A percentile compares a stretch with the other conserved stretches of the same genome.
phyloP scores from a whole-genome alignment of 2,113 vertebrate genomes.

The Lepisosteus osseus region DNA sequence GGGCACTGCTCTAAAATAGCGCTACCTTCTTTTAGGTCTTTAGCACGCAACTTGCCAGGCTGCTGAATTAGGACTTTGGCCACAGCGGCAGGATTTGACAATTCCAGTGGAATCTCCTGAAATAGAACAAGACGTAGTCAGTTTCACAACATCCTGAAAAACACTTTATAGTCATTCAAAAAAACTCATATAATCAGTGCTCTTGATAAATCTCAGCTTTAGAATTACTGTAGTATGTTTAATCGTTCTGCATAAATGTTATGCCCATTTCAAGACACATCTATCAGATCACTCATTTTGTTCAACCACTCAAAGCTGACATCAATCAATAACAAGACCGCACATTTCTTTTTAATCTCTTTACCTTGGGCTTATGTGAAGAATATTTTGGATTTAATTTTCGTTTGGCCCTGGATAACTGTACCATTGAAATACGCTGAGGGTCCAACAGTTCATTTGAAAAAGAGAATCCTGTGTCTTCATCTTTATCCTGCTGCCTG shows the following conservation, averaged over 20 bases:
- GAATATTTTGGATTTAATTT: neutral
- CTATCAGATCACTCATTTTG: neutral
- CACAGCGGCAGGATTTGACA: slow-evolving; percentile 76
- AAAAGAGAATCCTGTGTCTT: slow-evolving; percentile 36
- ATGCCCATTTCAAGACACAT: no score
- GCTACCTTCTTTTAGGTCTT: slow-evolving; percentile 75
- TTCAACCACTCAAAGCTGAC: slow-evolving; percentile 22
- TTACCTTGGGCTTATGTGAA: slow-evolving; percentile 49
- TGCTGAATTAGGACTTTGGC: slow-evolving; percentile 81
- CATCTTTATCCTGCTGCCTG: slow-evolving; percentile 51
- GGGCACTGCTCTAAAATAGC: neutral
- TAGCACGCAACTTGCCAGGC: slow-evolving; percentile 70
- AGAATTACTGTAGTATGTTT: no score
- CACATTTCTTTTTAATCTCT: neutral
- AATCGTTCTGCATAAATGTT: no score
- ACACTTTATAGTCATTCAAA: no score
- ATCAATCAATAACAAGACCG: neutral
- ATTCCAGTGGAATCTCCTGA: slow-evolving; percentile 60
- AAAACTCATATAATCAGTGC: no score
- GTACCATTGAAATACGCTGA: slow-evolving; percentile 28
- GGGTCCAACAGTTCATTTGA: slow-evolving; percentile 34
- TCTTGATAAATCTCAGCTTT: no score
- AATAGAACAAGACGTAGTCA: neutral
- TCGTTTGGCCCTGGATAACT: slow-evolving; percentile 27
- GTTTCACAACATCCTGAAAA: neutral